A percentile compares a stretch with the other conserved stretches of the same genome.
Evolutionary conservation across 35 echinoderm and acorn worm species (phyloP).

Genomic region (Nesometra sesokonis): DNA sequence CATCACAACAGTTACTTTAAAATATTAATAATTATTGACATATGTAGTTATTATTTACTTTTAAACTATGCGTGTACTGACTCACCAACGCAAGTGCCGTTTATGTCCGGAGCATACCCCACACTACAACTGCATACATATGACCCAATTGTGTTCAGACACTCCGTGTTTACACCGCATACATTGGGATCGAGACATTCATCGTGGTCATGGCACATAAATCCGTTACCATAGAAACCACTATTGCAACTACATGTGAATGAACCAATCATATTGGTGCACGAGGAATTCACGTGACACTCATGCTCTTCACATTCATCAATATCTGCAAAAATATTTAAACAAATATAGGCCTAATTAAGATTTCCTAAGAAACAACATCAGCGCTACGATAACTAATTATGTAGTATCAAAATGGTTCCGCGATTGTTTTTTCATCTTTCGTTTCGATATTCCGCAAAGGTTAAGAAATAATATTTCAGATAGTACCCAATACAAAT

Average conservation of each 20-base stretch:
- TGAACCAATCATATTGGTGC: background rate
- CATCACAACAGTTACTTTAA: too few relatives aligned
- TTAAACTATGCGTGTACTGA: too few relatives aligned
- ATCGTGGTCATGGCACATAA: background rate
- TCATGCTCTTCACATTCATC: background rate
- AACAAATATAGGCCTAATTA: too few relatives aligned
- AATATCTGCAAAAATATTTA: background rate
- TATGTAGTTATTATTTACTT: too few relatives aligned
- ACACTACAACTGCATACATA: background rate
- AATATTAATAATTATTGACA: too few relatives aligned
- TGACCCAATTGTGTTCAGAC: background rate
- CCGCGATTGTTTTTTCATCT: too few relatives aligned
- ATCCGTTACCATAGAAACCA: background rate
- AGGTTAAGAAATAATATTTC: too few relatives aligned
- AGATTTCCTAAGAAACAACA: too few relatives aligned
- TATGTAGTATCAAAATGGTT: too few relatives aligned
- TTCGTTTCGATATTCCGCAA: too few relatives aligned
- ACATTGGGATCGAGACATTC: background rate
- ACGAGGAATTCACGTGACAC: background rate
- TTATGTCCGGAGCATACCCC: background rate
- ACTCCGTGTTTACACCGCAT: background rate
- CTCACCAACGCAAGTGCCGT: background rate
- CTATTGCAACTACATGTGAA: background rate
- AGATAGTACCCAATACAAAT: too few relatives aligned
- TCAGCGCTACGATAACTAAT: too few relatives aligned